Conservation (phyloP, 2,888 invertebrate species). For the Drosophila helvetica region DNA sequence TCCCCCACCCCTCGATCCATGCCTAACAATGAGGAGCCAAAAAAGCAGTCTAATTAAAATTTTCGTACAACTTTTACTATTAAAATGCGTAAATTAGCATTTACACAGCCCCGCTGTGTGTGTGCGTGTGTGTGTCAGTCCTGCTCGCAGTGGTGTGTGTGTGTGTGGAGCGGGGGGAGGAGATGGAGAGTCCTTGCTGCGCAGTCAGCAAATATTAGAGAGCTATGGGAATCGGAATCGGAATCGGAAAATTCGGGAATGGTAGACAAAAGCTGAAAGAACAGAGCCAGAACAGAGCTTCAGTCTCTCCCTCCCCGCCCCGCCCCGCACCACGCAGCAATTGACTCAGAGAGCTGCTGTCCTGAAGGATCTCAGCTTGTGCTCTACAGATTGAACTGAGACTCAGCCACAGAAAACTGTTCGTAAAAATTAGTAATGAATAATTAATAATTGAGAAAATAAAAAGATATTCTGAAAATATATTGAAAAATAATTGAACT, state of each 20-base stretch:
- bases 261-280: neutral
- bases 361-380: slow-evolving; percentile 9
- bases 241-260: neutral
- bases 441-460: too few species aligned
- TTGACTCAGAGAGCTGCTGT: slow-evolving; percentile 17
- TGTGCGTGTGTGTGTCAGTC: neutral
- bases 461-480: neutral
- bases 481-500: neutral
- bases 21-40: slow-evolving; percentile 20
- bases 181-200: slow-evolving; percentile 21
- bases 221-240: neutral
- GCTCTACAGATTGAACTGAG: slow-evolving; percentile 14
- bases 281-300: neutral
- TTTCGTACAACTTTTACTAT: slow-evolving; percentile 49
- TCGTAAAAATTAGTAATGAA: neutral
- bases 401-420: neutral
- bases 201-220: slow-evolving; percentile 17
- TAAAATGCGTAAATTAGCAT: slow-evolving; percentile 65
- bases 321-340: too few species aligned
- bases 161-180: slow-evolving; percentile 1
- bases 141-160: neutral
- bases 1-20: neutral
- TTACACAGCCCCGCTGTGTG: slow-evolving; percentile 10
- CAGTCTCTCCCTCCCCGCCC: neutral
- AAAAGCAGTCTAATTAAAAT: slow-evolving; percentile 73